Percentiles rank a stretch among this genome's conserved stretches.
phyloP scores from a whole-genome alignment of 2,113 vertebrate species.

The Pelusios castaneus region DNA sequence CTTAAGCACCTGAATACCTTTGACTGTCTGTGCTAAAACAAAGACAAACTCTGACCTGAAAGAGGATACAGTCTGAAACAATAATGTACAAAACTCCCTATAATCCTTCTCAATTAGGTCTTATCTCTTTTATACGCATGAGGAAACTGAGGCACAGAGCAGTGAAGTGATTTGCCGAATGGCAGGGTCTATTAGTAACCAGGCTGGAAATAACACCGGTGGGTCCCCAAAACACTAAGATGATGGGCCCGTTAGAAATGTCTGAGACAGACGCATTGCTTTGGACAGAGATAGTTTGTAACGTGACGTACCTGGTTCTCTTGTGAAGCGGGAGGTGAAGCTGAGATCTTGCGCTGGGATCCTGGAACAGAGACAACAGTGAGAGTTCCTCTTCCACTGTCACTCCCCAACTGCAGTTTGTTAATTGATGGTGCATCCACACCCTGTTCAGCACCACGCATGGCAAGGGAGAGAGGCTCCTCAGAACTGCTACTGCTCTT shows the following conservation, averaged over 20 bases:
- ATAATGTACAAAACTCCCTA: background rate
- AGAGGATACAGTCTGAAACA: background rate
- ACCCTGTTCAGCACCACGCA: background rate
- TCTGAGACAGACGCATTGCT: background rate
- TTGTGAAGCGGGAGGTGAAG: background rate
- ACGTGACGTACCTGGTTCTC: background rate
- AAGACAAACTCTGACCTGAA: background rate
- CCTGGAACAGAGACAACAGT: background rate
- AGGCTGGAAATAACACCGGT: background rate
- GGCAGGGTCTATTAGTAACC: background rate
- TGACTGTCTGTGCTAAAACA: background rate
- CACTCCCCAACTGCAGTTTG: background rate
- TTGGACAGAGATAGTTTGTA: background rate
- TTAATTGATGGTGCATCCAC: background rate
- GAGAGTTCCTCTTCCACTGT: background rate
- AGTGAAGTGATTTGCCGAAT: background rate
- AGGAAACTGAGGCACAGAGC: background rate
- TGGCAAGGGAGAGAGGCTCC: background rate
- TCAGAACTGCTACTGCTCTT: background rate
- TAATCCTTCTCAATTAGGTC: background rate
- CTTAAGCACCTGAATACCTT: background rate
- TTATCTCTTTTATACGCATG: background rate
- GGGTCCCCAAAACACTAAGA: background rate
- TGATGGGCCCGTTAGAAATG: background rate
- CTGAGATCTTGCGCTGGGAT: too few species aligned